phyloP scores from a whole-genome alignment of 2,113 vertebrate species.

The Hippolais icterina region DNA sequence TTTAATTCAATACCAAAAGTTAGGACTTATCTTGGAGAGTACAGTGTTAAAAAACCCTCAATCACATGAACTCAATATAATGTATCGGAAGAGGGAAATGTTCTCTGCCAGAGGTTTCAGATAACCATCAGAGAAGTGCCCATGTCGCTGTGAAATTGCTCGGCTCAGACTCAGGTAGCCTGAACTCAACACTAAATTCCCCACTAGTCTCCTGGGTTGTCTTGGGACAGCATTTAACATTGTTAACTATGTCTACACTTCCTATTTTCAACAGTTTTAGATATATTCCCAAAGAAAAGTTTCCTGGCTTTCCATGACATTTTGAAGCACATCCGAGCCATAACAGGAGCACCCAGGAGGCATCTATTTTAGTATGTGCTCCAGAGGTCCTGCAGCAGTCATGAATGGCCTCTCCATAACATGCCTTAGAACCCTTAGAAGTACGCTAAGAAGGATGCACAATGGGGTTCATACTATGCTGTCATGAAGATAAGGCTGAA shows the following conservation, averaged over 20 bases:
- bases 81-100: neutral
- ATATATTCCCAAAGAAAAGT: neutral
- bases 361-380: neutral
- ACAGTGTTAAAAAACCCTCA: neutral
- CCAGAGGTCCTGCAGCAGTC: neutral
- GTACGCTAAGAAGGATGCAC: neutral
- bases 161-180: neutral
- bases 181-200: neutral
- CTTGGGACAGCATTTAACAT: neutral
- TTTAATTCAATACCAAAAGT: neutral
- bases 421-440: neutral
- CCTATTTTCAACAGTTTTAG: neutral
- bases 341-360: rapidly evolving
- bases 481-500: neutral
- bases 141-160: neutral
- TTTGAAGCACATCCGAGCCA: neutral
- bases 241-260: neutral
- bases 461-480: neutral
- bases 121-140: neutral
- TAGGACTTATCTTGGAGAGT: neutral
- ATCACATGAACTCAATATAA: neutral
- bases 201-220: neutral
- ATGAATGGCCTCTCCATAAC: too few species aligned
- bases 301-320: neutral
- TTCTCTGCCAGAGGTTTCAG: neutral